Evolutionary conservation across 1,140 invertebrate genomes (phyloP).

Genomic region (Himalopsyche phryganea): DNA sequence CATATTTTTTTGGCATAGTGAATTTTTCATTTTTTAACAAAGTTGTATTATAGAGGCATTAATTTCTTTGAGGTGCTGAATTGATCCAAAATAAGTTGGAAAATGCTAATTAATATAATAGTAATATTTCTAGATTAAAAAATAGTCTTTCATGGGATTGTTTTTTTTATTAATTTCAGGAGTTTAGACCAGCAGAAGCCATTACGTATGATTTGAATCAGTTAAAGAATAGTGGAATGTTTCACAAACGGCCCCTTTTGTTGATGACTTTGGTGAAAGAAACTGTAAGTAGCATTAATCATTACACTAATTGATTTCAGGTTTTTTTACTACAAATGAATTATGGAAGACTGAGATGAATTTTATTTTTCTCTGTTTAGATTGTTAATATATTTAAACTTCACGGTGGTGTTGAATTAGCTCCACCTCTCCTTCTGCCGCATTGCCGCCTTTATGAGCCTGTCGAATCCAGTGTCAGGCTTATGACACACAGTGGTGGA

Average conservation of each 20-base stretch:
- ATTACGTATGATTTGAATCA: constrained; percentile 33
- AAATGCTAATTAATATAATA: no score
- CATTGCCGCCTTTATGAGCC: constrained; percentile 56
- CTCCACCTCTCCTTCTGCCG: constrained; percentile 75
- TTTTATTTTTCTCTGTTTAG: no score
- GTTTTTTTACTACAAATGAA: no score
- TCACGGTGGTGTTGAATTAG: constrained; percentile 73
- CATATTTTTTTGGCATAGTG: no score
- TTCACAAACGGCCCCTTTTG: constrained; percentile 14
- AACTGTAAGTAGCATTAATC: constrained; percentile 22
- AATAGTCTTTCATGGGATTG: no score
- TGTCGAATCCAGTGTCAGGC: constrained; percentile 63
- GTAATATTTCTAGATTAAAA: no score
- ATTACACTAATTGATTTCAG: no score
- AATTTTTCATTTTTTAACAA: no score
- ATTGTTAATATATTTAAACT: constrained; percentile 67
- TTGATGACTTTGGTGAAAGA: constrained; percentile 28
- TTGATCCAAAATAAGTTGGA: no score
- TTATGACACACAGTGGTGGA: constrained; percentile 82
- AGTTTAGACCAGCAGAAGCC: constrained; percentile 27
- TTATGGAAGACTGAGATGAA: no score
- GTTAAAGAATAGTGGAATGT: constrained; percentile 20
- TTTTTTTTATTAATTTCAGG: constrained; percentile 23
- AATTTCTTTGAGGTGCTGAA: no score
- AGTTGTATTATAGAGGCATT: no score